Percentiles rank a stretch among this genome's conserved stretches.
Conservation (phyloP, 2,888 invertebrate genomes). For the Tanytarsus gracilentus region DNA sequence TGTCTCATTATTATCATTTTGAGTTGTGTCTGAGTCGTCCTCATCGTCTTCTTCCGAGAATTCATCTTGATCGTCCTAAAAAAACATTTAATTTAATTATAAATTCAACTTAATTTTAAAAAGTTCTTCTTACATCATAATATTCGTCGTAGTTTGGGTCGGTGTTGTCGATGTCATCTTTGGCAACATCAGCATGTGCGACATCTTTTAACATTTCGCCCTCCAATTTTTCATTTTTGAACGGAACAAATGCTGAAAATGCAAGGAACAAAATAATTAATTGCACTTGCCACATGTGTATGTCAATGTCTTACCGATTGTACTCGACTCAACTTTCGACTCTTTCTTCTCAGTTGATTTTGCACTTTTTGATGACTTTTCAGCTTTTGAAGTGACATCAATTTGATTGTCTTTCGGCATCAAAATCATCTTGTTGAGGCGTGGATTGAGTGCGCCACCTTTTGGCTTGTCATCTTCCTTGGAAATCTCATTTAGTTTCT, state of each 20-base stretch:
- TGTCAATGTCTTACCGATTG: conserved; percentile 1
- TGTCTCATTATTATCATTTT: conserved; percentile 9
- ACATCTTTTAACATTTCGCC: conserved; percentile 17
- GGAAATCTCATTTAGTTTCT: conserved; percentile 33
- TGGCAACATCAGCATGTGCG: conserved; percentile 20
- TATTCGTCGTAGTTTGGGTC: conserved; percentile 35
- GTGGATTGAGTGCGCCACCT: conserved; percentile 32
- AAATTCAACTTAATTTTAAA: background rate
- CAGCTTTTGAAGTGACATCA: background rate
- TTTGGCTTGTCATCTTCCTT: conserved; percentile 29
- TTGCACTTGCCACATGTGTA: background rate
- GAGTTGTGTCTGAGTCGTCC: background rate
- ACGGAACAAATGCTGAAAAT: background rate
- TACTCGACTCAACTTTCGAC: conserved; percentile 13
- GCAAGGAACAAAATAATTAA: background rate
- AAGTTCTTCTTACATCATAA: conserved; percentile 31
- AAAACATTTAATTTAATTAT: background rate
- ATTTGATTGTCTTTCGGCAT: background rate
- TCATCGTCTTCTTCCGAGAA: conserved; percentile 36
- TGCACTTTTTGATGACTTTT: background rate
- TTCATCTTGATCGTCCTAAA: conserved; percentile 36
- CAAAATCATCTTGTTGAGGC: conserved; percentile 37
- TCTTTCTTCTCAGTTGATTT: conserved; percentile 13
- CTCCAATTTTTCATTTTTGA: conserved; percentile 15
- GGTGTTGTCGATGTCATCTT: conserved; percentile 31